These are phyloP conservation scores for Medauroidea extradentata DNA, from an alignment of 1,140 invertebrate species.

Conservation along the genomic window DNA sequence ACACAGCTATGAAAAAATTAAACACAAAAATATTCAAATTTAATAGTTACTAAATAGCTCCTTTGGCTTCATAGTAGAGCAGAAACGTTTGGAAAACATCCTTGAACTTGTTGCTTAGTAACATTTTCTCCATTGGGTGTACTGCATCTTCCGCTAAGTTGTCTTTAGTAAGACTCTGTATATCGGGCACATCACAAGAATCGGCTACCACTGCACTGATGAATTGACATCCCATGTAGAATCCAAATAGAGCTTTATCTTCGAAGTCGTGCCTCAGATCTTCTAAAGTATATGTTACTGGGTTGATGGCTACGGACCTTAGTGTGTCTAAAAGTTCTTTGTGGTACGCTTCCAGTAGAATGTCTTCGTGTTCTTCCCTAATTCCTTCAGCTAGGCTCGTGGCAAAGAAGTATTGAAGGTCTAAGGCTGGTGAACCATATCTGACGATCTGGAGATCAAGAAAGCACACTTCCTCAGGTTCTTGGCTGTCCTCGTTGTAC, in stretches of 20 bases:
- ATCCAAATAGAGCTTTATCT: conserved; percentile 31
- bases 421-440: conserved; percentile 48
- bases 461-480: conserved; percentile 29
- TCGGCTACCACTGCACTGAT: conserved; percentile 33
- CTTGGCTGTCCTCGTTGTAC: conserved; percentile 12
- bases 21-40: too few species aligned
- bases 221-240: conserved; percentile 27
- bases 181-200: conserved; percentile 14
- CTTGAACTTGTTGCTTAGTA: too few species aligned
- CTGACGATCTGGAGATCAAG: conserved; percentile 41
- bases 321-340: conserved; percentile 35
- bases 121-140: too few species aligned
- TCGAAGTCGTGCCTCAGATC: conserved; percentile 36
- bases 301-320: conserved; percentile 36
- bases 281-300: conserved; percentile 39
- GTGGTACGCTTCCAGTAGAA: conserved; percentile 43
- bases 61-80: too few species aligned
- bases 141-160: background rate
- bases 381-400: conserved; percentile 44
- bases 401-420: conserved; percentile 54
- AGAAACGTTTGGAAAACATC: too few species aligned
- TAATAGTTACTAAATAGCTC: too few species aligned
- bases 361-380: conserved; percentile 34
- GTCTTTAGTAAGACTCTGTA: conserved; percentile 24
- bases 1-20: too few species aligned